Conservation (phyloP, 2,888 invertebrate genomes). For the Micoletzkya japonica region DNA sequence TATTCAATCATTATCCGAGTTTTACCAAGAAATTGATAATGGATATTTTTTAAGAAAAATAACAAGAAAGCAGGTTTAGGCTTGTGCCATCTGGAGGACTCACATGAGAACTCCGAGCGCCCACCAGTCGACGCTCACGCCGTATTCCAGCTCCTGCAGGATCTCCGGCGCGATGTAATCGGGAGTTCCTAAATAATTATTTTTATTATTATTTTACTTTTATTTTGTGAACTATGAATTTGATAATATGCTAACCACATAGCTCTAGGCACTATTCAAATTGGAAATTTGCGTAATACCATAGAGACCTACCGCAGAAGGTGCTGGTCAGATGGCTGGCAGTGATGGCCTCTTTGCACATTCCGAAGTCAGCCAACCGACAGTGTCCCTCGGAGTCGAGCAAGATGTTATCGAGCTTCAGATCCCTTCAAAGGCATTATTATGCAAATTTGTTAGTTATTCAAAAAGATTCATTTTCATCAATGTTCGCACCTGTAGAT, state of each 20-base stretch:
- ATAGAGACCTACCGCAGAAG: slow-evolving; percentile 84
- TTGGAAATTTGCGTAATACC: not conserved
- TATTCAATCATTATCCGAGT: no score
- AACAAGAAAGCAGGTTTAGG: no score
- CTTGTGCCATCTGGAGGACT: not conserved
- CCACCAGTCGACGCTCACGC: slow-evolving; percentile 76
- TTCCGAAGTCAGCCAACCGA: slow-evolving; percentile 74
- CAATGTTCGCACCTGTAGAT: slow-evolving; percentile 76
- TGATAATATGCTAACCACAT: no score
- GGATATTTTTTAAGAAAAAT: no score
- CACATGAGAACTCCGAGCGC: slow-evolving; percentile 80
- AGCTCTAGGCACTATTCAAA: no score
- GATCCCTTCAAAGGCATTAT: slow-evolving; percentile 75
- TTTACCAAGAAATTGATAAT: no score
- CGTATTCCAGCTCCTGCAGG: slow-evolving; percentile 83
- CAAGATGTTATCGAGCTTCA: slow-evolving; percentile 96
- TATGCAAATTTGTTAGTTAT: not conserved
- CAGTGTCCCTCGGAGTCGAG: slow-evolving; percentile 75
- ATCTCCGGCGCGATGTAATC: slow-evolving; percentile 96
- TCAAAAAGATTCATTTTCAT: not conserved
- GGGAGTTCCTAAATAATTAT: slow-evolving; percentile 42
- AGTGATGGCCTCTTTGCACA: slow-evolving; percentile 95
- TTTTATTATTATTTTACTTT: not conserved
- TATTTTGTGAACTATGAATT: no score
- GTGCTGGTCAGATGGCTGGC: slow-evolving; percentile 89